These are phyloP conservation scores for Lasiurus cinereus DNA, from an alignment of 2,113 vertebrate genomes.

Conservation along the genomic window DNA sequence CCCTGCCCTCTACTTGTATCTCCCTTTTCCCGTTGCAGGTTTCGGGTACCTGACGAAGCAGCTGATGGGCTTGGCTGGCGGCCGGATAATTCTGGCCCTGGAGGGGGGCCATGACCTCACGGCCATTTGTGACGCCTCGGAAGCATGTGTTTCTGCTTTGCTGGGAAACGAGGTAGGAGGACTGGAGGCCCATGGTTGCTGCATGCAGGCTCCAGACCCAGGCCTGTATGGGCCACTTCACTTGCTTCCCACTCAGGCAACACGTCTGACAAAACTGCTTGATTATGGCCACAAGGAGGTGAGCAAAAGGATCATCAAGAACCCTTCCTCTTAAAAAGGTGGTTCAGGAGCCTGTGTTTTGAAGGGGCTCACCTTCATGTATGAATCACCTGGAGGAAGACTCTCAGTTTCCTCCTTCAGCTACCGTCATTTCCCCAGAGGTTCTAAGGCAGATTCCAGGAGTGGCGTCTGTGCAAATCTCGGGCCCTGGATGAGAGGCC, in stretches of 20 bases:
- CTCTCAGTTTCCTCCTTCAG: fast-evolving
- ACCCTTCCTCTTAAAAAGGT: fast-evolving
- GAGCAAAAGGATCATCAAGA: neutral
- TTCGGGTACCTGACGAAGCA: constrained; percentile 99
- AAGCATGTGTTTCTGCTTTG: constrained; percentile 97
- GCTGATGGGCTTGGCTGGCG: constrained; percentile 97
- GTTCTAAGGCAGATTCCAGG: neutral
- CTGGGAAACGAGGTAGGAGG: constrained; percentile 95
- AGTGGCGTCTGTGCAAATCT: neutral
- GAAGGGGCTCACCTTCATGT: fast-evolving
- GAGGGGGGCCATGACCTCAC: constrained; percentile 99
- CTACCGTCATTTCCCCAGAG: fast-evolving
- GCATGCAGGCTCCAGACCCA: neutral
- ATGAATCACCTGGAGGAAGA: fast-evolving
- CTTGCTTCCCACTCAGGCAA: fast-evolving
- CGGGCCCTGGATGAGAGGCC: fast-evolving
- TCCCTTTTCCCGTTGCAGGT: constrained; percentile 89
- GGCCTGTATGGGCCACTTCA: neutral
- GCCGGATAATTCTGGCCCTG: constrained; percentile 94
- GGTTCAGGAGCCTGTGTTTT: fast-evolving
- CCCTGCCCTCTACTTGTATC: constrained; percentile 78
- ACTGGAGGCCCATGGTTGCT: neutral
- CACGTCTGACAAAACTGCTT: fast-evolving
- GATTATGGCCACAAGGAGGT: fast-evolving
- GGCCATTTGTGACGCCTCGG: constrained; percentile 97